Conservation (phyloP, 2,797 vertebrate genomes). For the Pantherophis vulpinus region DNA sequence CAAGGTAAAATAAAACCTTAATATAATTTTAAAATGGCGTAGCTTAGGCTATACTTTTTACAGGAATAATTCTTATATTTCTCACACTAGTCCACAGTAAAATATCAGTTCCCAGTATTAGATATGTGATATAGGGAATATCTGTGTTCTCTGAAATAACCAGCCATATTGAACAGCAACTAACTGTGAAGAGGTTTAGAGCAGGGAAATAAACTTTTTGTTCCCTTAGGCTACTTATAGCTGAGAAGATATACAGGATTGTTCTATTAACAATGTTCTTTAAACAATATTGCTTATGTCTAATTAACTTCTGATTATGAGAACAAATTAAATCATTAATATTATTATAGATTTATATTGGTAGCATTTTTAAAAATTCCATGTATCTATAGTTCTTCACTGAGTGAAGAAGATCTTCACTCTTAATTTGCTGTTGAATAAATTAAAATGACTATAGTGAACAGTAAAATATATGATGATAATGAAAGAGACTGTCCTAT, state of each 20-base stretch:
- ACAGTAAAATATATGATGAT: slow-evolving; percentile 48
- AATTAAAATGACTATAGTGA: slow-evolving; percentile 50
- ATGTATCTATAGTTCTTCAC: slow-evolving; percentile 23
- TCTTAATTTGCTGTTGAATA: slow-evolving; percentile 50
- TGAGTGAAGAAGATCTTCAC: neutral
- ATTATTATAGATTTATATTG: neutral
- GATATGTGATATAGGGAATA: neutral
- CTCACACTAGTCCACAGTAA: neutral
- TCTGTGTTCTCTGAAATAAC: neutral
- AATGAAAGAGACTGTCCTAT: slow-evolving; percentile 17
- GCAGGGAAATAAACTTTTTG: neutral
- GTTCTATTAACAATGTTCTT: neutral
- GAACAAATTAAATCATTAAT: neutral
- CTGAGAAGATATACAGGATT: neutral
- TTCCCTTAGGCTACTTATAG: neutral
- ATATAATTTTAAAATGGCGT: no score
- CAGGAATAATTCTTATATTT: no score
- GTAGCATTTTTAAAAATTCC: neutral
- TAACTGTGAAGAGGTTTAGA: neutral
- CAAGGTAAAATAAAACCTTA: no score
- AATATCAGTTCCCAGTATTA: neutral
- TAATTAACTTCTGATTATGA: neutral
- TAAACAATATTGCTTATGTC: neutral
- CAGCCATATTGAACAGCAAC: neutral
- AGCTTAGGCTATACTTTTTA: no score